Evolutionary conservation across 1,140 invertebrate genomes (phyloP), one percentile per base, ranked within the genome.

Genomic region (Plodia interpunctella): DNA sequence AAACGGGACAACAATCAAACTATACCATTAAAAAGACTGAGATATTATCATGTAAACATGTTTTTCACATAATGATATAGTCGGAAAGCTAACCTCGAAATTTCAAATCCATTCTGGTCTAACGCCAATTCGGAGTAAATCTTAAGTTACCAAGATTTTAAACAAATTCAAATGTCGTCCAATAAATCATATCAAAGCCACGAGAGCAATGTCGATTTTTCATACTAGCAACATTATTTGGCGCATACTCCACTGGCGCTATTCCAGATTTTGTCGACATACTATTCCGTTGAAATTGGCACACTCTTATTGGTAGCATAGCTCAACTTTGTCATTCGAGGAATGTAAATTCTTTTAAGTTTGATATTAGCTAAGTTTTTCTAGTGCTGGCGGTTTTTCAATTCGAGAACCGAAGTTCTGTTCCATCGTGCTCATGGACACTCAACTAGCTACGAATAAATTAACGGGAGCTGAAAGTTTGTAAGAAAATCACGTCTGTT

Each of bases 301-400:
- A 66, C 55, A 57, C 65, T 61, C 59, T 68, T 70, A 74, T 66
- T 74, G 65, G 68, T 62, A 64, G 28, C 58, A 67, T 70, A 61
- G 62, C 67, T 65, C 60, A 66, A 65, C 49, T 59, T 64, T 62
- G 63, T 65, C 38, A 44, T 17, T 44, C 15, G 38, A n/a, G 38
- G 38, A 44, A 17, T 17, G 38, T n/a, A 44, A 17, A 15, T 44
- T 32, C 30, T 32, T 32, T 4, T 44, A 44, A 44, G 38, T 44
- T 44, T 44, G 38, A 15, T 15, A 44, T 44, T 44, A 44, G 13
- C 13, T 44, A 15, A 44, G 38, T 44, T 44, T 44, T n/a, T 44
- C 10, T n/a, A n/a, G 38, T 3, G 13, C 1, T 44, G 4, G 9
- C 30, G 21, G 21, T 32, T 32, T 32, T 11, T 8, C 9, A 1